Percentiles rank a stretch among this genome's conserved stretches.
Evolutionary conservation across 2,113 vertebrate species (phyloP).

Genomic region (Crotalus viridis): DNA sequence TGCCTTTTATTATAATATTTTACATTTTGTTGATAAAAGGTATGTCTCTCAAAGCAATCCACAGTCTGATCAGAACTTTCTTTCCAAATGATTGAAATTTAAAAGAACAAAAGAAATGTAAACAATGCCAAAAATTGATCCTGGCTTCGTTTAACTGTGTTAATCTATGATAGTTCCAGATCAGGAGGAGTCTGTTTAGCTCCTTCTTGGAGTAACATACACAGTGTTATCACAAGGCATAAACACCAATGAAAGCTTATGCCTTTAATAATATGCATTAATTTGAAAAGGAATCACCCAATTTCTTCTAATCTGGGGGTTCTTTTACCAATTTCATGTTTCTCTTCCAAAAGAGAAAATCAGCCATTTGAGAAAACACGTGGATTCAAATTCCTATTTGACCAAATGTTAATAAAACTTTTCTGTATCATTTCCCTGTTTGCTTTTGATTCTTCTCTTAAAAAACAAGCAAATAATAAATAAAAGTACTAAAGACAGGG

Average conservation of each 20-base stretch:
- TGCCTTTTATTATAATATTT: not conserved
- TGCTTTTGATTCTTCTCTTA: slow-evolving; percentile 55
- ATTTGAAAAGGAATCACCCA: not conserved
- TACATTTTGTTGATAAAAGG: not conserved
- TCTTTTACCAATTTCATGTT: not conserved
- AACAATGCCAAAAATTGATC: slow-evolving; percentile 22
- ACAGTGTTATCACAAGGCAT: not conserved
- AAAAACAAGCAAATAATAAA: slow-evolving; percentile 7
- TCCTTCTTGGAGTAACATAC: not conserved
- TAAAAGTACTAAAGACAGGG: slow-evolving; percentile 53
- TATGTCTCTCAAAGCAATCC: not conserved
- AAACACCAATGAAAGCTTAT: not conserved
- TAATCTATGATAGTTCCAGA: not conserved
- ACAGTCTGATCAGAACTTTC: not conserved
- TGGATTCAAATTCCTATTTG: slow-evolving; percentile 31
- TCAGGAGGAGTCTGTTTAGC: not conserved
- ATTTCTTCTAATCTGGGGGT: not conserved
- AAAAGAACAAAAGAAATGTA: not conserved
- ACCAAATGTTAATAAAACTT: slow-evolving; percentile 52
- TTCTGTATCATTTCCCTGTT: slow-evolving; percentile 66
- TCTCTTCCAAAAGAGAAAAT: not conserved
- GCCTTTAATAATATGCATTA: not conserved
- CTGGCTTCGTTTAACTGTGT: not conserved
- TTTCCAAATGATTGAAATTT: not conserved
- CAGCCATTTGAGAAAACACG: slow-evolving; percentile 4